Conservation (phyloP, 1,140 invertebrate species). For the Araneus ventricosus region DNA sequence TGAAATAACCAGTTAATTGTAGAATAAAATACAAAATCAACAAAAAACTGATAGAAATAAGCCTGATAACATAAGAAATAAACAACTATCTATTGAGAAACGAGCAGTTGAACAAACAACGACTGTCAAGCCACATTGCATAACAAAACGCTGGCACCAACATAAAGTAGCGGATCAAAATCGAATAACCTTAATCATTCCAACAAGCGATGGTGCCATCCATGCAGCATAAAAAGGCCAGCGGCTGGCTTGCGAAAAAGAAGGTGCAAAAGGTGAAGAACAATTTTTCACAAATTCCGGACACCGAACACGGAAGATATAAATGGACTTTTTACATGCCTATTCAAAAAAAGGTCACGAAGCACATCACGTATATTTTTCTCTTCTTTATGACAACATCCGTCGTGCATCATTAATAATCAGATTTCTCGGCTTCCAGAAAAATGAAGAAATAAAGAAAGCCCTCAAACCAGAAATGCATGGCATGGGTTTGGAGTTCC, state of each 20-base stretch:
- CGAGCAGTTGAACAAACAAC: not conserved
- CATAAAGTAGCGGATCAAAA: not conserved
- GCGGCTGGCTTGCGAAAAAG: not conserved
- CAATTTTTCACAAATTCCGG: conserved; percentile 23
- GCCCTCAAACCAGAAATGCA: conserved; percentile 10
- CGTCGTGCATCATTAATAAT: conserved; percentile 19
- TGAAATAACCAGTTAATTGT: too few relatives aligned
- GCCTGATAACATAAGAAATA: not conserved
- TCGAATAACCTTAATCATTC: not conserved
- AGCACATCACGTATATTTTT: not conserved
- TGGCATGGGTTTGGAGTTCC: not conserved
- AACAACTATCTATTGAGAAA: not conserved
- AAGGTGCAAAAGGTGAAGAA: conserved; percentile 9
- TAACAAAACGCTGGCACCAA: not conserved
- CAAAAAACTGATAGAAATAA: too few relatives aligned
- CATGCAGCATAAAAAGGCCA: not conserved
- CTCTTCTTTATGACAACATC: not conserved
- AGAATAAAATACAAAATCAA: too few relatives aligned
- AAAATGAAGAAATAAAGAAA: not conserved
- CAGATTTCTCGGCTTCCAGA: not conserved
- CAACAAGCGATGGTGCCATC: not conserved
- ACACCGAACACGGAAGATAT: conserved; percentile 19
- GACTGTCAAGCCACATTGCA: not conserved
- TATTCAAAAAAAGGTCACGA: conserved; percentile 15
- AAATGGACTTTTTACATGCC: conserved; percentile 34